These are phyloP conservation scores for Nephila pilipes DNA, from an alignment of 1,140 invertebrate species.

Conservation along the genomic window DNA sequence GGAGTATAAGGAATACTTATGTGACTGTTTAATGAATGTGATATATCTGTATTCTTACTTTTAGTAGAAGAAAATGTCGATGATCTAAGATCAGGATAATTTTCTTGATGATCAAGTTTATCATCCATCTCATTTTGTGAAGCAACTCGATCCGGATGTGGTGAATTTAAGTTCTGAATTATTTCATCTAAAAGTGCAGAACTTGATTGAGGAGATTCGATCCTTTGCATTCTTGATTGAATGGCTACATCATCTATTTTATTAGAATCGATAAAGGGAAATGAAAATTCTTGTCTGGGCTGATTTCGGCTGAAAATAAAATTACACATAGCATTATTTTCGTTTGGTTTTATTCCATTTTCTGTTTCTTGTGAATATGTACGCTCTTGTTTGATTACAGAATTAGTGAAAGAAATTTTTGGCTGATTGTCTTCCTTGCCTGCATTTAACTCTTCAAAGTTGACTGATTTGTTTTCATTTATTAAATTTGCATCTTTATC, in stretches of 20 bases:
- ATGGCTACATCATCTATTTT: background rate
- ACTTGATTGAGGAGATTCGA: background rate
- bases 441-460: background rate
- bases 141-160: background rate
- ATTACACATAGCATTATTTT: background rate
- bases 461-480: background rate
- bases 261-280: background rate
- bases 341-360: too few relatives aligned
- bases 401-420: background rate
- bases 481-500: background rate
- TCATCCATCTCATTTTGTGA: background rate
- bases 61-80: background rate
- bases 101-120: background rate
- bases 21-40: background rate
- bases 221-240: background rate
- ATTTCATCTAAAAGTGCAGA: background rate
- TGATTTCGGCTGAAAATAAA: background rate
- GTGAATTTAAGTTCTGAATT: slow-evolving; percentile 4
- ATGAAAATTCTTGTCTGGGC: too few relatives aligned
- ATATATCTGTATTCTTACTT: background rate
- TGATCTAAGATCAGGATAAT: background rate
- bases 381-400: background rate
- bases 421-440: background rate
- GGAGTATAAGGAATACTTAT: background rate
- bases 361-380: background rate